Evolutionary conservation across 2,888 invertebrate genomes (phyloP).

Genomic region (Hypena proboscidalis): DNA sequence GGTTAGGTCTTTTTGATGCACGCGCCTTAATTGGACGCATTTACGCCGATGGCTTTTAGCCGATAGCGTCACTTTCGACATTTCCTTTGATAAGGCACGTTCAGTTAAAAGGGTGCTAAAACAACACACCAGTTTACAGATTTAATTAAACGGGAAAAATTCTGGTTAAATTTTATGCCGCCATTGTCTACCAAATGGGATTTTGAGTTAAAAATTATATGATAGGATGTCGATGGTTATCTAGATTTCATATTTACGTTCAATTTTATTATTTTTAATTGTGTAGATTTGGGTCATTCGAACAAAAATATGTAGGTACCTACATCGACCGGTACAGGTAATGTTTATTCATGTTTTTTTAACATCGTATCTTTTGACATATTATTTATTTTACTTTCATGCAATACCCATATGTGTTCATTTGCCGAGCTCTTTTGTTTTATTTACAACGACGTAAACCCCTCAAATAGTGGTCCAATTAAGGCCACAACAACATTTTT

Average conservation of each 20-base stretch:
- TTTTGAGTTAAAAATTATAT: slow-evolving; percentile 8
- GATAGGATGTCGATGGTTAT: neutral
- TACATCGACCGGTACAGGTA: no score
- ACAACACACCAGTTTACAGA: slow-evolving; percentile 58
- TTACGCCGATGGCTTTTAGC: slow-evolving; percentile 66
- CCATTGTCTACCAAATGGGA: slow-evolving; percentile 25
- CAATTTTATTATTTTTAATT: no score
- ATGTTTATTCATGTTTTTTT: no score
- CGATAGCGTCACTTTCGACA: slow-evolving; percentile 76
- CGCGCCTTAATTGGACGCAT: slow-evolving; percentile 67
- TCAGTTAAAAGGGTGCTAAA: slow-evolving; percentile 66
- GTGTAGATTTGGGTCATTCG: no score
- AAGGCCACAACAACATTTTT: slow-evolving; percentile 18
- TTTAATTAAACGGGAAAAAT: slow-evolving; percentile 64
- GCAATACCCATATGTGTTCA: no score
- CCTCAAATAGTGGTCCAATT: slow-evolving; percentile 14
- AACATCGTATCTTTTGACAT: no score
- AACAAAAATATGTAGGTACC: no score
- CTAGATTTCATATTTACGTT: no score
- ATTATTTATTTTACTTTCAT: no score
- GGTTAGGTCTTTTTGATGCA: slow-evolving; percentile 52
- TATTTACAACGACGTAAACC: no score
- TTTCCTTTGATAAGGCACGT: slow-evolving; percentile 75
- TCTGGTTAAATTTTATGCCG: slow-evolving; percentile 20
- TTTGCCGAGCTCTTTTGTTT: no score